Conservation (phyloP, 2,888 invertebrate species). For the Sphaerophoria taeniata region DNA sequence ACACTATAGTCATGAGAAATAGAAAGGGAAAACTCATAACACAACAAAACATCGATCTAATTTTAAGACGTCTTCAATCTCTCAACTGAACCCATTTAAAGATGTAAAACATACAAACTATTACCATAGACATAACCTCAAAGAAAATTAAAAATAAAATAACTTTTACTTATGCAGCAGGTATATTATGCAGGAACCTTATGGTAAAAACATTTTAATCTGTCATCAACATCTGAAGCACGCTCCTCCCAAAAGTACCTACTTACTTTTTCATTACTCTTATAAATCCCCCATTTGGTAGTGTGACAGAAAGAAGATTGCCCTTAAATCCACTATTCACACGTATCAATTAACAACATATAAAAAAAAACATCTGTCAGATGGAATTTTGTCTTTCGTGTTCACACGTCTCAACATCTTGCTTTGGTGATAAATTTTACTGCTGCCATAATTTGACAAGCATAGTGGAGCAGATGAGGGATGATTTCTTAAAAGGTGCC, state of each 20-base stretch:
- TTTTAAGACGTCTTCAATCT: no score
- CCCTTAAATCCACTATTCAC: conserved; percentile 30
- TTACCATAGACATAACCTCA: background rate
- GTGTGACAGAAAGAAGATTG: conserved; percentile 31
- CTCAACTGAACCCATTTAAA: no score
- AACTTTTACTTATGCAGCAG: background rate
- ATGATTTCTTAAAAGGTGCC: conserved; percentile 33
- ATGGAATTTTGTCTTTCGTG: conserved; percentile 7
- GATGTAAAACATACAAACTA: no score
- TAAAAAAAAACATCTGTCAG: conserved; percentile 32
- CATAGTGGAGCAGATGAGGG: conserved; percentile 18
- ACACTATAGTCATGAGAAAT: no score
- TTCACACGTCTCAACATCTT: conserved; percentile 31
- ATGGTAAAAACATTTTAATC: conserved; percentile 26
- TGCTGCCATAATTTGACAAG: conserved; percentile 31
- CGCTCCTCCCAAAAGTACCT: conserved; percentile 1
- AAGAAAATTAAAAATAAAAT: background rate
- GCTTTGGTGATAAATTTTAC: conserved; percentile 31
- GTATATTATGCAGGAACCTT: background rate
- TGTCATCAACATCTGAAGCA: conserved; percentile 11
- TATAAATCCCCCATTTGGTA: conserved; percentile 22
- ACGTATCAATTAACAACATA: conserved; percentile 52
- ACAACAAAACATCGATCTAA: no score
- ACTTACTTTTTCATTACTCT: conserved; percentile 7
- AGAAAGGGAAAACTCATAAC: no score